A percentile compares a stretch with the other conserved stretches of the same genome.
Conservation (phyloP, 2,888 invertebrate species). For the Ophion ventricosus region DNA sequence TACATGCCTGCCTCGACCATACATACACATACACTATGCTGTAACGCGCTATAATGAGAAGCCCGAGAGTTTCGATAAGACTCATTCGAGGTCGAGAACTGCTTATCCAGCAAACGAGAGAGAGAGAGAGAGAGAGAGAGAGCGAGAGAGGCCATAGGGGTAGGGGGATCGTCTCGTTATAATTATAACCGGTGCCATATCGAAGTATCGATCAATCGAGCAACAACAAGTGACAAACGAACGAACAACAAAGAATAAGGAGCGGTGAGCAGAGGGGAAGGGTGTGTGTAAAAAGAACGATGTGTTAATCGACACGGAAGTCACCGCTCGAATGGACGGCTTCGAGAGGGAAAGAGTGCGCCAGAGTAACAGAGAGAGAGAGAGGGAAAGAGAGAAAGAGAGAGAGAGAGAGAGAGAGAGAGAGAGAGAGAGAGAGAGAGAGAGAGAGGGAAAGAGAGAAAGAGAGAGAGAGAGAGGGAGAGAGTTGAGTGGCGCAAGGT, state of each 20-base stretch:
- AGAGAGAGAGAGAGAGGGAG: background rate
- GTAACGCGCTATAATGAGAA: constrained; percentile 36
- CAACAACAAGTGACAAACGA: background rate
- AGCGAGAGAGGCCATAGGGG: background rate
- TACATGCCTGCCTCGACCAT: background rate
- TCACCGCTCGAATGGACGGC: constrained; percentile 34
- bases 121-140: too few relatives aligned
- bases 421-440: constrained; percentile 60
- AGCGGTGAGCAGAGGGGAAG: background rate
- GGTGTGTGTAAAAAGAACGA: constrained; percentile 23
- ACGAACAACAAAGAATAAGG: background rate
- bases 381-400: constrained; percentile 64
- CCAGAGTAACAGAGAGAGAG: constrained; percentile 65
- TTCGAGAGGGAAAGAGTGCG: constrained; percentile 42
- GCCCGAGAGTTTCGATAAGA: constrained; percentile 54
- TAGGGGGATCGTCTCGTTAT: background rate
- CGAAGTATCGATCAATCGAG: constrained; percentile 5
- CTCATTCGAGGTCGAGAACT: constrained; percentile 49
- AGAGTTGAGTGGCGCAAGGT: constrained; percentile 80
- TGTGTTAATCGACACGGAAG: constrained; percentile 44
- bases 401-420: background rate
- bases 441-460: constrained; percentile 67
- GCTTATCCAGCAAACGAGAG: constrained; percentile 14
- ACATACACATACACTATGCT: background rate
- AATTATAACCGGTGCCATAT: constrained; percentile 15